Evolutionary conservation across 2,888 invertebrate species (phyloP).

Genomic region (Himalopsyche anomala): DNA sequence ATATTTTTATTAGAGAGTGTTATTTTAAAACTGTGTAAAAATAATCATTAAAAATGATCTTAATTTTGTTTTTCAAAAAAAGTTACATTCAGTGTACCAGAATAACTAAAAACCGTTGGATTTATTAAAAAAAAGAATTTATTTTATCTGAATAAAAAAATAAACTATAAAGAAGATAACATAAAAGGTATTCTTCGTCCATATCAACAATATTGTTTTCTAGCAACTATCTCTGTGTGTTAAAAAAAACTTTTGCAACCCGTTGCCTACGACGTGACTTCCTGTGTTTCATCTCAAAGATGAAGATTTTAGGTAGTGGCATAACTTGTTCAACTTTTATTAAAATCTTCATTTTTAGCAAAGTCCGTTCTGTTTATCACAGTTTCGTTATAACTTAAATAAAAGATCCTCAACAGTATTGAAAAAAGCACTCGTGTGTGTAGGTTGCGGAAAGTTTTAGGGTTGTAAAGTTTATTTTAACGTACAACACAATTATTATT

Average conservation of each 20-base stretch:
- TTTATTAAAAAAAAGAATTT: too few relatives aligned
- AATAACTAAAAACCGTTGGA: too few relatives aligned
- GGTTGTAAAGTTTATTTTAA: not conserved
- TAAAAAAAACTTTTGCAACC: conserved; percentile 14
- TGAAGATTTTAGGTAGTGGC: conserved; percentile 15
- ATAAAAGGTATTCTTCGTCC: too few relatives aligned
- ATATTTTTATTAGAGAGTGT: too few relatives aligned
- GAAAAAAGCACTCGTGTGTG: conserved; percentile 7
- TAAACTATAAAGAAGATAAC: too few relatives aligned
- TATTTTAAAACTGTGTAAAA: too few relatives aligned
- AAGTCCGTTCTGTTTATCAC: conserved; percentile 17
- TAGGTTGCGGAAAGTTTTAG: not conserved
- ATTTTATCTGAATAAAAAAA: too few relatives aligned
- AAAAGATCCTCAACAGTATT: not conserved
- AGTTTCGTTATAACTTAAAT: conserved; percentile 35
- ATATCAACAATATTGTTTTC: too few relatives aligned
- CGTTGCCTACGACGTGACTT: not conserved
- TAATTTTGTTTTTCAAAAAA: too few relatives aligned
- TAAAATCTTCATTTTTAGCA: conserved; percentile 43
- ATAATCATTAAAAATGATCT: too few relatives aligned
- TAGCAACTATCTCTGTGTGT: not conserved
- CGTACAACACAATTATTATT: not conserved
- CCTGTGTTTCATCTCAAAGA: not conserved
- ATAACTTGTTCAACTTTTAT: conserved; percentile 46
- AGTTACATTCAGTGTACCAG: too few relatives aligned